Evolutionary conservation across 2,797 vertebrate species (phyloP).

Genomic region (Chrysocyon brachyurus): DNA sequence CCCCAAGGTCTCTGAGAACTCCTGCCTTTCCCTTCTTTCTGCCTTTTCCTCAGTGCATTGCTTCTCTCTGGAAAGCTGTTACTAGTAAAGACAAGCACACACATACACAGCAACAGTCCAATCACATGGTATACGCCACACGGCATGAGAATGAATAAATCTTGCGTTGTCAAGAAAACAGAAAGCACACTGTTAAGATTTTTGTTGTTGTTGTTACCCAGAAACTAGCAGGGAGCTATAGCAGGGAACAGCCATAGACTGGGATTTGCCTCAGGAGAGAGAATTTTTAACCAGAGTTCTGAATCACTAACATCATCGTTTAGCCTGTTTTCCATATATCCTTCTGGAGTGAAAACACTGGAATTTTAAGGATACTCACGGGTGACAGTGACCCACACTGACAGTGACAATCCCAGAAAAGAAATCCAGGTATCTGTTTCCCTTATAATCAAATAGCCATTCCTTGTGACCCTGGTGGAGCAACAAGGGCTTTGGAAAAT

Average conservation of each 20-base stretch:
- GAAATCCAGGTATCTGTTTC: conserved; percentile 95
- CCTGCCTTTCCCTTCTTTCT: not conserved
- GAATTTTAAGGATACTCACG: conserved; percentile 90
- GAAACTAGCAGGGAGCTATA: not conserved
- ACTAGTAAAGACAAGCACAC: not conserved
- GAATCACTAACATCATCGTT: not conserved
- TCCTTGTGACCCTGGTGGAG: conserved; percentile 97
- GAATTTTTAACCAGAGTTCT: not conserved
- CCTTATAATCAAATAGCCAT: conserved; percentile 96
- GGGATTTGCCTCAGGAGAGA: not conserved
- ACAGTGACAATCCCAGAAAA: conserved; percentile 97
- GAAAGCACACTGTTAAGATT: not conserved
- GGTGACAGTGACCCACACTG: conserved; percentile 96
- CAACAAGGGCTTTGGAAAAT: conserved; percentile 94
- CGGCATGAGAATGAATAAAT: not conserved
- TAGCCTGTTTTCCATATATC: not conserved
- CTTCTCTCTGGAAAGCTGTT: not conserved
- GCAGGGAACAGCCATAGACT: no score
- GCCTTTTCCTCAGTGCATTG: not conserved
- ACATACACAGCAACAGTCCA: no score
- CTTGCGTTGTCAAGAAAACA: not conserved
- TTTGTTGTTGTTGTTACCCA: not conserved
- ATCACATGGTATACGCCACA: fast-evolving
- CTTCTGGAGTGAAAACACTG: not conserved
- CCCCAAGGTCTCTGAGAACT: not conserved